Conservation (phyloP, 2,888 invertebrate genomes). For the Geotrupes spiniger region DNA sequence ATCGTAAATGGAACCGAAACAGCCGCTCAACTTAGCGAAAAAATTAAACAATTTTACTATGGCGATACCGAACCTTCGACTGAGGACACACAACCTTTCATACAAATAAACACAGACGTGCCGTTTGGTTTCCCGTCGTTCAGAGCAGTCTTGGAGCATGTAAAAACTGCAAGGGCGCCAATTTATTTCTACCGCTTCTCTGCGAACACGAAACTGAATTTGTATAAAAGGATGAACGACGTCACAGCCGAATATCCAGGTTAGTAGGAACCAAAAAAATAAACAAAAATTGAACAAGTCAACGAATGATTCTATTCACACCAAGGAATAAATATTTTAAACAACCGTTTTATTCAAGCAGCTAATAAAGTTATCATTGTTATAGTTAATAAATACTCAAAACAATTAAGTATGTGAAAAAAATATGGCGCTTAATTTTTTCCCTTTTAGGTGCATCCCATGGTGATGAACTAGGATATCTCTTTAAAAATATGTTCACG, state of each 20-base stretch:
- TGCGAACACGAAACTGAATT: slow-evolving; percentile 12
- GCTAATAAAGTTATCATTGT: too few relatives aligned
- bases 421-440: too few relatives aligned
- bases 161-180: neutral
- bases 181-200: slow-evolving; percentile 16
- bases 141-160: slow-evolving; percentile 4
- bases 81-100: neutral
- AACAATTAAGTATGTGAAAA: too few relatives aligned
- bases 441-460: slow-evolving; percentile 11
- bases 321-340: too few relatives aligned
- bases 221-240: neutral
- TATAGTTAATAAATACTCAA: too few relatives aligned
- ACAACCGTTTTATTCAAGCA: too few relatives aligned
- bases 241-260: slow-evolving; percentile 7
- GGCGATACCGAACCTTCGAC: slow-evolving; percentile 17
- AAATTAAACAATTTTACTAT: slow-evolving; percentile 15
- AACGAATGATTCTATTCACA: too few relatives aligned
- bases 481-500: slow-evolving; percentile 17
- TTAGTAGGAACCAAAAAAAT: neutral
- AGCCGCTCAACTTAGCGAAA: slow-evolving; percentile 1
- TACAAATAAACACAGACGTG: slow-evolving; percentile 9
- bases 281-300: neutral
- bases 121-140: slow-evolving; percentile 10
- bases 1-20: slow-evolving; percentile 16
- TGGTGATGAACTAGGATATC: slow-evolving; percentile 16